Conservation (phyloP, 2,113 vertebrate species). For the Halcyon senegalensis region DNA sequence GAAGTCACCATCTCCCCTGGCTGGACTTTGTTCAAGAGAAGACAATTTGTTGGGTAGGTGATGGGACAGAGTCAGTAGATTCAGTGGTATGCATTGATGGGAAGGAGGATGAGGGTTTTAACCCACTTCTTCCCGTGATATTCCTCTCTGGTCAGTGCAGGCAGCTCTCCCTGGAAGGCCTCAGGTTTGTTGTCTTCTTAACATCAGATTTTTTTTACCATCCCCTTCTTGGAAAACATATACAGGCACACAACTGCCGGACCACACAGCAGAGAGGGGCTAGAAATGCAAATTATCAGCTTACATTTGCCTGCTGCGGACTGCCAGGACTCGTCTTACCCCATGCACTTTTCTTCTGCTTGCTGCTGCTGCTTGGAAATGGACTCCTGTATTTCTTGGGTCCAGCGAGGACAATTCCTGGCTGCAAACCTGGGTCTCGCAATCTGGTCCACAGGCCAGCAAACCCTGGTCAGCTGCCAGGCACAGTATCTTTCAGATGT, state of each 20-base stretch:
- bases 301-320: not conserved
- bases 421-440: not conserved
- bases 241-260: not conserved
- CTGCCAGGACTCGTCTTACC: not conserved
- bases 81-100: fast-evolving
- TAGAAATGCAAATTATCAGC: not conserved
- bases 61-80: not conserved
- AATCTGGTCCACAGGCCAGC: not conserved
- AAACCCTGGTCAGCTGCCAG: not conserved
- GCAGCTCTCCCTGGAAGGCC: not conserved
- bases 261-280: not conserved
- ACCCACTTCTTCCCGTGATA: not conserved
- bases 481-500: not conserved
- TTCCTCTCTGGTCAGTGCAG: not conserved
- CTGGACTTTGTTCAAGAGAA: not conserved
- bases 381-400: not conserved
- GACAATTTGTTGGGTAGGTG: not conserved
- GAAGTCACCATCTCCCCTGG: not conserved
- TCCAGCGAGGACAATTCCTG: conserved; percentile 18
- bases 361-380: conserved; percentile 19
- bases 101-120: not conserved
- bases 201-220: not conserved
- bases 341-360: not conserved
- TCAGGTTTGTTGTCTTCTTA: not conserved
- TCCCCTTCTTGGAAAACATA: not conserved